Base-by-base conservation (phyloP, 2,113 vertebrate species). In the Calyptommatus sinebrachiatus region DNA sequence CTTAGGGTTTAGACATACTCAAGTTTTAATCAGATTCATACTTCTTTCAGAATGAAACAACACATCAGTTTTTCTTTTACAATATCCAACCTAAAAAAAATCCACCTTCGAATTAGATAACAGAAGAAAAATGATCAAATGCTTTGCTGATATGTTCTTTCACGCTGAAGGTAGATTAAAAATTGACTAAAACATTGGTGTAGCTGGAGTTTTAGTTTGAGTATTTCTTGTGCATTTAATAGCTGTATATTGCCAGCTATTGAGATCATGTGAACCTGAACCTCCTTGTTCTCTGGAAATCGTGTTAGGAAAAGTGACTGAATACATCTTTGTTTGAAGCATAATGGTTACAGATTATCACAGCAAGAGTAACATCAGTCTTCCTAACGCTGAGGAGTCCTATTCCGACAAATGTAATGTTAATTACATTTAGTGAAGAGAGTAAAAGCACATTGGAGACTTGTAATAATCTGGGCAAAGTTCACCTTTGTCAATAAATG, bases 391-490 rank as follows among this genome's bases (percentile, higher is more conserved):
- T 74, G 74, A 71, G 81, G 68, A 68, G 69, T 69, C 45, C 61
- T 83, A 28, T 76, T 88, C 29, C 60, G 69, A 78, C 81, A 81
- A 26, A 80, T 16, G 85, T 72, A 50, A 74, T 74, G 68, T 79
- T 89, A 90, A 89, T 90, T 92, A 87, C 85, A 83, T 89, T 73
- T 83, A 74, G 50, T 29, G 71, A 84, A n/a, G n/a, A 45, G 22
- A 85, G 71, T 87, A 79, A 70, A 90, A 84, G 73, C 79, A 61
- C 82, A 75, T 73, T 63, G 60, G 48, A 72, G 74, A 80, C 80
- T 86, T 83, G 66, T 86, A 84, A 83, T 65, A 84, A 76, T 86
- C 71, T 78, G 81, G 75, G 72, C 74, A 85, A 80, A 85, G 85
- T 90, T 79, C 1, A 73, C 46, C 77, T 87, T 60, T 83, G 41